Percentiles rank a stretch among this genome's conserved stretches.
Conservation (phyloP, 2,113 vertebrate genomes). For the human region DNA sequence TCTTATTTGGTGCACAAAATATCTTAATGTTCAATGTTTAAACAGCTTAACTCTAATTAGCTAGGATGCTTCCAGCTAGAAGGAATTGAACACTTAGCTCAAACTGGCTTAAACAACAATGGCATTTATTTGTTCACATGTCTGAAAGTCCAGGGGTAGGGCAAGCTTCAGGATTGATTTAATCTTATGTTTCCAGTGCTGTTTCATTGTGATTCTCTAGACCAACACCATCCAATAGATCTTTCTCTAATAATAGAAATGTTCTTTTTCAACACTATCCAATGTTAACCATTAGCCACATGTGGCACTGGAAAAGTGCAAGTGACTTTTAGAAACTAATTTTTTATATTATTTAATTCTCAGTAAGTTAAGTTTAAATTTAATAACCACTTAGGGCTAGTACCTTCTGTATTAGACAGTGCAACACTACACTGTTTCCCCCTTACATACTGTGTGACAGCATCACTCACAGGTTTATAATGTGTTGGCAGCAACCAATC, state of each 20-base stretch:
- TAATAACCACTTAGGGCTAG: not conserved
- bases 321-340: not conserved
- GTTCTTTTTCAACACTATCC: not conserved
- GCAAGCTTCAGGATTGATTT: not conserved
- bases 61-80: not conserved
- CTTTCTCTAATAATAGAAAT: not conserved
- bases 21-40: not conserved
- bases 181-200: not conserved
- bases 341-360: slow-evolving; percentile 31
- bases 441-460: not conserved
- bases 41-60: not conserved
- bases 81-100: slow-evolving; percentile 3
- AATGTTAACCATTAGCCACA: not conserved
- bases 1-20: not conserved
- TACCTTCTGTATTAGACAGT: not conserved
- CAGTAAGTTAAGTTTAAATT: not conserved
- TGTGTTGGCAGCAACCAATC: not conserved
- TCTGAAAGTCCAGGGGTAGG: not conserved
- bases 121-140: not conserved
- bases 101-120: slow-evolving; percentile 24
- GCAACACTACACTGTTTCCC: not conserved
- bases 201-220: not conserved
- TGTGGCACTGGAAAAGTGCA: not conserved
- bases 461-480: not conserved
- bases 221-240: not conserved